A percentile compares a stretch with the other conserved stretches of the same genome.
Conservation (phyloP, 2,888 invertebrate genomes). For the Hirtodrosophila cameraria region DNA sequence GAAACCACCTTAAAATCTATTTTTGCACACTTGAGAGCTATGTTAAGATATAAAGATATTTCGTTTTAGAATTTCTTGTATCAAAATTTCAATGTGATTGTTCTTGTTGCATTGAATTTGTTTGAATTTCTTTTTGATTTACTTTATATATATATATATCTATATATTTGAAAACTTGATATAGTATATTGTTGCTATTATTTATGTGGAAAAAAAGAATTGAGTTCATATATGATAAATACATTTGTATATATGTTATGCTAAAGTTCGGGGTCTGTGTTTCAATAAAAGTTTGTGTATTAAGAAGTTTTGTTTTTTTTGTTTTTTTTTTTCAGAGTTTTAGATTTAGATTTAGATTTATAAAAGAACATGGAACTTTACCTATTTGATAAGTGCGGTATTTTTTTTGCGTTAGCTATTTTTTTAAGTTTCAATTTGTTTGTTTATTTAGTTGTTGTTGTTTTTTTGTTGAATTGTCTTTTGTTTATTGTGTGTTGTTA, state of each 20-base stretch:
- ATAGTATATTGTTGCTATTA: conserved; percentile 7
- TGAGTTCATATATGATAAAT: conserved; percentile 36
- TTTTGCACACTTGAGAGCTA: neutral
- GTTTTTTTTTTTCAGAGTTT: conserved; percentile 9
- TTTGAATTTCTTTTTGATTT: conserved; percentile 51
- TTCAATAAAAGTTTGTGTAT: conserved; percentile 18
- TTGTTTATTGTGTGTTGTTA: conserved; percentile 7
- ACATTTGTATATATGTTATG: conserved; percentile 4
- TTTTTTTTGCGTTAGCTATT: conserved; percentile 34
- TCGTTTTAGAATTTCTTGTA: neutral
- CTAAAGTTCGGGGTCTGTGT: conserved; percentile 13
- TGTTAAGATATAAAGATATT: too few species aligned
- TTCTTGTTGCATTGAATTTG: conserved; percentile 80
- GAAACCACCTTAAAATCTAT: too few species aligned
- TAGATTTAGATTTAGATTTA: conserved; percentile 52
- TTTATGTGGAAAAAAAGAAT: conserved; percentile 9
- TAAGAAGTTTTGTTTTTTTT: conserved; percentile 8
- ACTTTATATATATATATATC: too few species aligned
- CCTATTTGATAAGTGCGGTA: conserved; percentile 63
- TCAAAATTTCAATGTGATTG: conserved; percentile 69
- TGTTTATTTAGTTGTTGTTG: neutral
- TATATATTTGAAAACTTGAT: conserved; percentile 7
- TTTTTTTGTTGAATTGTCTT: neutral
- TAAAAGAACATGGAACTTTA: conserved; percentile 65
- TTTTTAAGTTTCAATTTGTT: conserved; percentile 6